A percentile compares a stretch with the other conserved stretches of the same genome.
These are phyloP conservation scores for Aurelia sp. DNA, from an alignment of 30 jellyfish, hydroid and myxozoan genomes.

Conservation along the genomic window DNA sequence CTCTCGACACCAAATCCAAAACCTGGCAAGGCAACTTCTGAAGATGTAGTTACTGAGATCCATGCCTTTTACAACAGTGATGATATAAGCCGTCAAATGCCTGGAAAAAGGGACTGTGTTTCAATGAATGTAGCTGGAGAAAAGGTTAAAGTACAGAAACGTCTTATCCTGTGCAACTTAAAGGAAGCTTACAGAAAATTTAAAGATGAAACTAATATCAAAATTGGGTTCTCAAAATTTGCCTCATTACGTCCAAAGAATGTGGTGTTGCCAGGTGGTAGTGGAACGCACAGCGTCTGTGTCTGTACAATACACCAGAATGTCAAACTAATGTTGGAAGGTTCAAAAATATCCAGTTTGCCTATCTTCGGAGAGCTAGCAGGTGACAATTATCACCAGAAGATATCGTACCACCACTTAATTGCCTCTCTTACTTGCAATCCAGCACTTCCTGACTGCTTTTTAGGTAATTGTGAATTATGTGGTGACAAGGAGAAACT, in stretches of 20 bases:
- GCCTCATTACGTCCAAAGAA: constrained; percentile 38
- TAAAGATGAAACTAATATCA: background rate
- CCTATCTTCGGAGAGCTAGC: too few species aligned
- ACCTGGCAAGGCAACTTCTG: constrained; percentile 11
- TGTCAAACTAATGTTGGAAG: constrained; percentile 18
- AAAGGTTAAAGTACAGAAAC: constrained; percentile 11
- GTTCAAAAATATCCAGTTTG: background rate
- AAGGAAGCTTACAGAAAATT: constrained; percentile 23
- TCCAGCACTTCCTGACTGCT: constrained; percentile 35
- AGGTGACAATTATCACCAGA: constrained; percentile 6
- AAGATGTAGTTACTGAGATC: background rate
- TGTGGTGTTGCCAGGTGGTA: constrained; percentile 21
- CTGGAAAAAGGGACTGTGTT: constrained; percentile 34
- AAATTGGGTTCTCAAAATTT: constrained; percentile 46
- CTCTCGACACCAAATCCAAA: constrained; percentile 39
- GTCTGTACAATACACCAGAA: constrained; percentile 48
- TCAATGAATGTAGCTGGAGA: constrained; percentile 8
- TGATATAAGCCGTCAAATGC: constrained; percentile 42
- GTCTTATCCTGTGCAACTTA: constrained; percentile 19
- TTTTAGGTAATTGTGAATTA: background rate
- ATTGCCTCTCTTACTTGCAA: constrained; percentile 6
- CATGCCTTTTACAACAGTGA: background rate
- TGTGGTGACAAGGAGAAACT: constrained; percentile 18
- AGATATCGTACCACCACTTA: constrained; percentile 8
- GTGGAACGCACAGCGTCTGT: constrained; percentile 45